Base-by-base conservation (phyloP, 2,888 invertebrate genomes). In the Ophioninae sp. region DNA sequence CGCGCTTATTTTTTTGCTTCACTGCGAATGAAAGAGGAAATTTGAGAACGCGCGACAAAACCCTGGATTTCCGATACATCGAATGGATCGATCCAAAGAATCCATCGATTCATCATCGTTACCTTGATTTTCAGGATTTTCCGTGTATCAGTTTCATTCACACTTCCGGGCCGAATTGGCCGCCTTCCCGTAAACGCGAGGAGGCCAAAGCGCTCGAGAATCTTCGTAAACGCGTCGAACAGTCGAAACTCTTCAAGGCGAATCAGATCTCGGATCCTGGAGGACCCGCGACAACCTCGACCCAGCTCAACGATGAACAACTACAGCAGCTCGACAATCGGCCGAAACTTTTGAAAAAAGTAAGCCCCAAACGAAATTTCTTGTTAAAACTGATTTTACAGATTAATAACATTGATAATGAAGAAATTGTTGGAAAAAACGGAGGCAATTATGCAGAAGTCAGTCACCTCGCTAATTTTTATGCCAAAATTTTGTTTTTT, bases 151-250 rank as follows among this genome's bases (percentile, higher is more conserved):
- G 87, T 86, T 90, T 92, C 87, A 90, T 92, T 85, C 91, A 91
- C 77, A 90, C 91, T 69, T 91, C 92, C 50, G 91, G 92, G 23
- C 91, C 91, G 13, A 90, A 92, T 88, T 95, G 95, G 88, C 95
- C 95, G 87, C 96, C 96, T 64, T 95, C 95, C 84, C 94, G 95
- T 84, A 93, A 93, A 85, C 94, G 96, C 57, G 96, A 96, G 91
- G 96, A 96, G 93, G 95, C 95, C 83, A 94, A 94, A 70, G 95
- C 96, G 59, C 93, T 96, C 89, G 95, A 95, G 88, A 96, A 96
- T 92, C 94, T 96, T 79, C 93, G 95, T 87, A 95, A 95, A 91
- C 95, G 96, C 88, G 95, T 96, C 68, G 94, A 94, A 88, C 94
- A 94, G 86, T 93, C 94, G 73, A 93, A 94, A 93, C 85, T 96